Evolutionary conservation across 2,797 vertebrate genomes (phyloP), one percentile per base, ranked within the genome.

Genomic region (Paratrypauchen microcephalus): DNA sequence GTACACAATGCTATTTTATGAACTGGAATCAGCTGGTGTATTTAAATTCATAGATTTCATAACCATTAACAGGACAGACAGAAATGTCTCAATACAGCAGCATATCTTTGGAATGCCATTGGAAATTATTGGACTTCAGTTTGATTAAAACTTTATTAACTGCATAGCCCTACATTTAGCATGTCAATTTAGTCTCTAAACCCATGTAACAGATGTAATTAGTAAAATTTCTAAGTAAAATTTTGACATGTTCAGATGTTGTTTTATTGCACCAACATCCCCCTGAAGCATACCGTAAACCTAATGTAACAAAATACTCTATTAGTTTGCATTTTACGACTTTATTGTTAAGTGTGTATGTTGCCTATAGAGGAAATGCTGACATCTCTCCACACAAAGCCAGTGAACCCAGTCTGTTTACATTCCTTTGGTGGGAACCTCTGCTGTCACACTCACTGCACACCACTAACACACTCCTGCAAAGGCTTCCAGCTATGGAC

Each of bases 1-100:
- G 98, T 99, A 65, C 52, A 55, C 21, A 23, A 13, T 24, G 21
- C 21, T 23, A 5, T 55, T 55, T 12, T 4, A 23, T n/a, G 19
- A 8, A 50, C 18, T 19, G 47, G 5, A 19, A 52, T 52, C 19
- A 52, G 2, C 19, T 52, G 48, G 7, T n/a, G 18, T n/a, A n/a
- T n/a, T 52, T n/a, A 3, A 45, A 4, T 30, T 30, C 5, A 30
- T 30, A 30, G 0, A 30, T 9, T 52, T 52, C 50, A 21, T 52
- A 11, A 52, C 21, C 50, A 52, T 52, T 9, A 52, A 52, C 50
- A 21, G n/a, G 6, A n/a, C 8, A 2, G 48, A 48, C 32, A 39
- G 36, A 39, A 12, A 39, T 39, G 2, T 39, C 9, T 36, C 36
- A 36, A 8, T 39, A 39, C 5, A 12, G 11, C 1, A 39, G 12